Evolutionary conservation across 2,888 invertebrate species (phyloP).

Genomic region (Drosophila prolongata): DNA sequence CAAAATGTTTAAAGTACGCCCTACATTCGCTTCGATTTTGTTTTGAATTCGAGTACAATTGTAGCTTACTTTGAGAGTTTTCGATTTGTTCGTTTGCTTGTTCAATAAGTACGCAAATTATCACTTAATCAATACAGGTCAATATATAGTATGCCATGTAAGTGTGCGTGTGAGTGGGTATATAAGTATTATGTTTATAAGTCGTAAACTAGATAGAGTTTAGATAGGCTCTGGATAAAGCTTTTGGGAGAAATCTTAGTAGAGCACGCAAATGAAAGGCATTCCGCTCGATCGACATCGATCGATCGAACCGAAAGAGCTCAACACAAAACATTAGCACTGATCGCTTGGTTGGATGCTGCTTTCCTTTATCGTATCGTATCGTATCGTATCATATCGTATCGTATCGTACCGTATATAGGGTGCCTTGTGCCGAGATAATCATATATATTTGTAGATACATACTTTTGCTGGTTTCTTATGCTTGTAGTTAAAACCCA

Average conservation of each 20-base stretch:
- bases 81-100: slow-evolving; percentile 48
- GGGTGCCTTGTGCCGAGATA: slow-evolving; percentile 44
- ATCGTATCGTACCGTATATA: slow-evolving; percentile 25
- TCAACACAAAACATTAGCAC: slow-evolving; percentile 30
- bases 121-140: slow-evolving; percentile 72
- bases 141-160: slow-evolving; percentile 66
- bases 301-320: slow-evolving; percentile 8
- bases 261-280: slow-evolving; percentile 62
- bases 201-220: slow-evolving; percentile 64
- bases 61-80: slow-evolving; percentile 66
- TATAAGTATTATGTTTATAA: slow-evolving; percentile 54
- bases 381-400: slow-evolving; percentile 25
- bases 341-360: slow-evolving; percentile 10
- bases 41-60: slow-evolving; percentile 61
- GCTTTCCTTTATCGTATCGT: slow-evolving; percentile 23
- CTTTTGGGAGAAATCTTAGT: slow-evolving; percentile 54
- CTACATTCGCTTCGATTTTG: slow-evolving; percentile 30
- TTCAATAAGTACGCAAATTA: slow-evolving; percentile 70
- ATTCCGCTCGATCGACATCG: slow-evolving; percentile 14
- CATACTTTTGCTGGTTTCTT: slow-evolving; percentile 10
- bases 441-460: slow-evolving; percentile 25
- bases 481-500: slow-evolving; percentile 33
- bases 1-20: slow-evolving; percentile 56
- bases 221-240: slow-evolving; percentile 69
- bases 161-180: slow-evolving; percentile 60